Conservation (phyloP, 2,797 vertebrate species). For the Podargus strigoides region DNA sequence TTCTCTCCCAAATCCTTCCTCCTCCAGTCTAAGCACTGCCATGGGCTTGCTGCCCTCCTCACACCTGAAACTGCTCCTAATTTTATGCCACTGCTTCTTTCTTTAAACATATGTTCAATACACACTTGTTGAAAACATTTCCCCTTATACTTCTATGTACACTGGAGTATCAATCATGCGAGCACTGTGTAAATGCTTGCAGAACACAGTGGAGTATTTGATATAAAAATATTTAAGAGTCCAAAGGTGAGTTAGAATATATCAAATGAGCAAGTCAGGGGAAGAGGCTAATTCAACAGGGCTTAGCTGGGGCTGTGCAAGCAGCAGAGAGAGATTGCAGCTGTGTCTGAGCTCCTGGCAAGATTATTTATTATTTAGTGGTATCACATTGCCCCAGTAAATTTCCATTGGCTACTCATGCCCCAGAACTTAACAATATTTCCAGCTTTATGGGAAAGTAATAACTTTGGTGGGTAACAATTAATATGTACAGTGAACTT, state of each 20-base stretch:
- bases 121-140: neutral
- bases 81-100: neutral
- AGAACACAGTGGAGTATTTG: neutral
- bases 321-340: neutral
- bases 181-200: neutral
- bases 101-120: neutral
- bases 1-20: neutral
- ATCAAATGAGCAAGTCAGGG: neutral
- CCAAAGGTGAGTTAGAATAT: conserved; percentile 2
- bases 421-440: neutral
- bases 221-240: conserved; percentile 28
- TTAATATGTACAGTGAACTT: neutral
- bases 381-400: neutral
- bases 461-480: neutral
- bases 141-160: neutral
- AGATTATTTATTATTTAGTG: neutral
- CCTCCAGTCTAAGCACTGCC: neutral
- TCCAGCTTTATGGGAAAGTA: neutral
- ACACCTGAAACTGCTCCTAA: neutral
- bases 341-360: neutral
- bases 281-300: neutral
- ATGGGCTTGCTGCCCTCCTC: neutral
- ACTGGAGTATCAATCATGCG: neutral
- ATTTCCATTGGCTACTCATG: neutral
- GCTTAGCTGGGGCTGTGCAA: neutral